phyloP scores from a whole-genome alignment of 2,113 vertebrate species.

The Mastomys coucha region DNA sequence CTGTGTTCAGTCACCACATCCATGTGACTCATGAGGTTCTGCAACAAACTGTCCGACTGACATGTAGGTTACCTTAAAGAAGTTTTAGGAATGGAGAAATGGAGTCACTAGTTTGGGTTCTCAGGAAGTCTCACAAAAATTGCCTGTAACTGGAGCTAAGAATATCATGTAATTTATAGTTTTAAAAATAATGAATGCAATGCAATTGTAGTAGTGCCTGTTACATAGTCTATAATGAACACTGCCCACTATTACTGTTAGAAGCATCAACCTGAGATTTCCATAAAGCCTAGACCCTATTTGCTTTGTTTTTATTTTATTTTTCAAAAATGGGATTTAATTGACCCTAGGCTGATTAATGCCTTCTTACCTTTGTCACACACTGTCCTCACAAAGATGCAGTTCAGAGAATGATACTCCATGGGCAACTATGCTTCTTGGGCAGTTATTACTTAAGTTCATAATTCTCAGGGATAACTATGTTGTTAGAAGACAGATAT shows the following conservation, averaged over 20 bases:
- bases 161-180: neutral
- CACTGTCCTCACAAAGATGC: fast-evolving
- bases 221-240: neutral
- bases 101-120: neutral
- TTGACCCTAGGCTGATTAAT: neutral
- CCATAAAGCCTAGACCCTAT: neutral
- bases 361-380: neutral
- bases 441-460: neutral
- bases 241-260: neutral
- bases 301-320: neutral
- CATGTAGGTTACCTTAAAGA: neutral
- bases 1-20: neutral
- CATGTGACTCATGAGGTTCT: neutral
- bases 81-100: neutral
- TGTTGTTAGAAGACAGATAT: neutral
- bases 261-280: neutral
- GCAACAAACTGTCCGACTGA: neutral
- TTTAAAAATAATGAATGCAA: neutral
- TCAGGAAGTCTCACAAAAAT: neutral
- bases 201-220: neutral
- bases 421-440: neutral
- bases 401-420: neutral
- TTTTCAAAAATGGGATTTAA: neutral
- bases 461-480: neutral
- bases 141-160: neutral